phyloP scores from a whole-genome alignment of 2,888 invertebrate species.

The Dicycla oo region DNA sequence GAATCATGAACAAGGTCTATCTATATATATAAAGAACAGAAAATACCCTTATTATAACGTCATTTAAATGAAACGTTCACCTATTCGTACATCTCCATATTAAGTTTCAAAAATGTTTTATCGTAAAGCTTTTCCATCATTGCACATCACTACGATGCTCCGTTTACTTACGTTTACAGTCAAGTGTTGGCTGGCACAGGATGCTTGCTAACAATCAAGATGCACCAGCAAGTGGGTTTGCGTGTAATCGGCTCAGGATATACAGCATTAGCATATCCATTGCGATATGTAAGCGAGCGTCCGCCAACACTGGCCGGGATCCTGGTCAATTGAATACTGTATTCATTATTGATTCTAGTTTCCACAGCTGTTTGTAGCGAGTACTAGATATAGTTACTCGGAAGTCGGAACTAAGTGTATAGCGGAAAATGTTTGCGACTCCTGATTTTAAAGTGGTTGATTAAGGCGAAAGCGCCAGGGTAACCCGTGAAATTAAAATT shows the following conservation, averaged over 20 bases:
- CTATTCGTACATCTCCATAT: background rate
- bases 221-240: constrained; percentile 76
- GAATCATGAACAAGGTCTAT: background rate
- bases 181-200: constrained; percentile 55
- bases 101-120: background rate
- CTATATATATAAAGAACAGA: background rate
- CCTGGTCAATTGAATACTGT: constrained; percentile 70
- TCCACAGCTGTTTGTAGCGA: constrained; percentile 30
- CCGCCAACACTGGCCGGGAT: constrained; percentile 48
- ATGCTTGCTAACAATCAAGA: constrained; percentile 74
- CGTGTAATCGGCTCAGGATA: constrained; percentile 81
- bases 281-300: constrained; percentile 70
- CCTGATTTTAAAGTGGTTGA: background rate
- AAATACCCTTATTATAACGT: background rate
- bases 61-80: background rate
- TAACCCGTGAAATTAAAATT: no score
- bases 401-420: constrained; percentile 4
- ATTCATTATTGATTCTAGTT: constrained; percentile 72
- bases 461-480: no score
- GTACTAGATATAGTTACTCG: background rate
- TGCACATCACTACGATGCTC: constrained; percentile 21
- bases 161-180: constrained; percentile 54
- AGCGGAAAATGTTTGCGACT: constrained; percentile 5
- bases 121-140: background rate
- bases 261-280: constrained; percentile 80